These are phyloP conservation scores for Netelia melanura DNA, from an alignment of 2,888 invertebrate genomes.

Conservation along the genomic window DNA sequence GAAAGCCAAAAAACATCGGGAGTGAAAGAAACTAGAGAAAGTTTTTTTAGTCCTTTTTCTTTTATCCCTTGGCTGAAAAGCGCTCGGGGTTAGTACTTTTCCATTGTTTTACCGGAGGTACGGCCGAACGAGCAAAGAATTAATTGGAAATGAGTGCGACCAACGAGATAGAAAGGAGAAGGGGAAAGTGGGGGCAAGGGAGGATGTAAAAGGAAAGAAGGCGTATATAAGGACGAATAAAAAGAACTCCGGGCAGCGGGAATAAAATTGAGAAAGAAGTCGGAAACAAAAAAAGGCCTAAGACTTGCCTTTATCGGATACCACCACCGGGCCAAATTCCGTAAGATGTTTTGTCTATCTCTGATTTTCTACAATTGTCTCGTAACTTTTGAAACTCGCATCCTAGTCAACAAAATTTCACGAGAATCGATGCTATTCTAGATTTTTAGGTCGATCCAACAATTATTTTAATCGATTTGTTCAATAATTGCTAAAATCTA, in stretches of 20 bases:
- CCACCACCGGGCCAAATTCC: conserved; percentile 30
- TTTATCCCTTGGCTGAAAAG: conserved; percentile 51
- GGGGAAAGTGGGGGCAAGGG: conserved; percentile 10
- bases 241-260: conserved; percentile 16
- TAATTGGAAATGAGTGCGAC: conserved; percentile 64
- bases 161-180: conserved; percentile 54
- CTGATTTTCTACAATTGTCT: neutral
- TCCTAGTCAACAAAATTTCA: neutral
- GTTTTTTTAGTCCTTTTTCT: conserved; percentile 51
- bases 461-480: too few species aligned
- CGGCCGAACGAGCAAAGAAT: conserved; percentile 63
- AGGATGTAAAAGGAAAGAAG: conserved; percentile 6
- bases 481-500: too few species aligned
- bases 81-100: conserved; percentile 46
- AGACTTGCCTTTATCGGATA: conserved; percentile 26
- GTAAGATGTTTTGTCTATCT: conserved; percentile 15
- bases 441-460: too few species aligned
- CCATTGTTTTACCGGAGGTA: conserved; percentile 63
- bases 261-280: conserved; percentile 41
- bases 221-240: conserved; percentile 36
- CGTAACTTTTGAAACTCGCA: neutral
- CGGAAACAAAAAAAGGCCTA: neutral
- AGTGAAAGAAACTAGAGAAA: conserved; percentile 49
- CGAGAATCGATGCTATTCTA: too few species aligned
- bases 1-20: conserved; percentile 4